Evolutionary conservation across 2,888 invertebrate genomes (phyloP), one percentile per base, ranked within the genome.

Genomic region (Amphiduros pacificus): DNA sequence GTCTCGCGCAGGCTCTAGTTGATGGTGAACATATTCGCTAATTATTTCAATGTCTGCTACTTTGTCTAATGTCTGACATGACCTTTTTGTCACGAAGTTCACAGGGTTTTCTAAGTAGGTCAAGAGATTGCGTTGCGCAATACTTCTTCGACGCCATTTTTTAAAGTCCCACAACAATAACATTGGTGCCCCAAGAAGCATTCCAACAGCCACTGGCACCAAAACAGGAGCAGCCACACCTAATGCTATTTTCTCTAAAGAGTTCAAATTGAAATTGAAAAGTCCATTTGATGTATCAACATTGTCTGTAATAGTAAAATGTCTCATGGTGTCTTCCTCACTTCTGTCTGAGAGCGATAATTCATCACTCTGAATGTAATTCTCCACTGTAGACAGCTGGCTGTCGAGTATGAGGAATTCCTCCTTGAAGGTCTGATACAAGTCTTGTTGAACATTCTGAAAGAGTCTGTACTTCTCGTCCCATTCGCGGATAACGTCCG

Each of bases 361-460:
- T 27, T 60, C 60, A 49, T 62, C 59, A 28, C 62, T 62, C 53
- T 63, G 60, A 11, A 63, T 50, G 51, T 36, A 59, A 27, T 65
- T 65, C 36, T 65, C 65, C 5, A 65, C 57, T 9, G 49, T 65
- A 28, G 28, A 32, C 5, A 65, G 31, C 58, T 65, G 63, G 41
- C 53, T 63, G 40, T 65, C 65, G 2, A 65, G 28, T 29, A 65
- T 51, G 4, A 63, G 50, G 57, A 65, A 65, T 44, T 65, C 65
- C 26, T 65, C 61, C 31, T 63, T 60, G 57, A 65, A 63, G 1
- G 49, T 32, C 5, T 24, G 3, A 29, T 56, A 32, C 32, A 65
- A 44, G 29, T 60, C 60, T 27, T 22, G 44, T 36, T 65, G 65
- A 4, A 61, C 65, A 2, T 36, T 44, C 41, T 60, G 63, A 51